These are phyloP conservation scores for Galleria mellonella DNA, from an alignment of 1,140 invertebrate genomes.

Conservation along the genomic window DNA sequence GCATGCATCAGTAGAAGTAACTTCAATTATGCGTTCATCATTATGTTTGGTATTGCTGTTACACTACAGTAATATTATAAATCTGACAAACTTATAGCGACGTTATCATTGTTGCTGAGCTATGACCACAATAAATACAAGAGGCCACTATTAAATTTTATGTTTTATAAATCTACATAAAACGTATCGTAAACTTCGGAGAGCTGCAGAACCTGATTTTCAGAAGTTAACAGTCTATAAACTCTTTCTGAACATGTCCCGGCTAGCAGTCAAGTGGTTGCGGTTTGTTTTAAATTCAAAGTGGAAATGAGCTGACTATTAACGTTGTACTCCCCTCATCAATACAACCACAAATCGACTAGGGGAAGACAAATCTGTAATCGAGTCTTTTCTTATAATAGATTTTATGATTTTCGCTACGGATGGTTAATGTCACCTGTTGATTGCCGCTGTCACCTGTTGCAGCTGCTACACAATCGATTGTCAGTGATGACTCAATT, in stretches of 20 bases:
- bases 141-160: neutral
- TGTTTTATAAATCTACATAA: neutral
- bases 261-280: conserved; percentile 32
- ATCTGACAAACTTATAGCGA: no score
- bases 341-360: conserved; percentile 44
- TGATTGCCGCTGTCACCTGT: conserved; percentile 40
- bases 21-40: conserved; percentile 11
- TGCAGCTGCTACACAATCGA: neutral
- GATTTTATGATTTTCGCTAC: conserved; percentile 22
- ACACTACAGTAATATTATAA: no score
- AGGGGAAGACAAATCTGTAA: conserved; percentile 17
- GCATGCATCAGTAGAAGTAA: conserved; percentile 14
- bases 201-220: conserved; percentile 7
- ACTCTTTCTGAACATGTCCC: conserved; percentile 7
- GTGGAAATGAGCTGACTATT: conserved; percentile 51
- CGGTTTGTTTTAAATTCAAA: conserved; percentile 47
- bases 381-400: conserved; percentile 19
- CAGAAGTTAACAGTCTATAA: conserved; percentile 29
- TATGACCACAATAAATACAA: no score
- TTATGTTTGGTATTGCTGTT: neutral
- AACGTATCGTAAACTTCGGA: neutral
- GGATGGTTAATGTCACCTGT: conserved; percentile 48
- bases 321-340: conserved; percentile 33
- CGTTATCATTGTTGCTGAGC: no score
- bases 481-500: no score